phyloP scores from a whole-genome alignment of 23 tunicate species.

The Halocynthia aurantium region DNA sequence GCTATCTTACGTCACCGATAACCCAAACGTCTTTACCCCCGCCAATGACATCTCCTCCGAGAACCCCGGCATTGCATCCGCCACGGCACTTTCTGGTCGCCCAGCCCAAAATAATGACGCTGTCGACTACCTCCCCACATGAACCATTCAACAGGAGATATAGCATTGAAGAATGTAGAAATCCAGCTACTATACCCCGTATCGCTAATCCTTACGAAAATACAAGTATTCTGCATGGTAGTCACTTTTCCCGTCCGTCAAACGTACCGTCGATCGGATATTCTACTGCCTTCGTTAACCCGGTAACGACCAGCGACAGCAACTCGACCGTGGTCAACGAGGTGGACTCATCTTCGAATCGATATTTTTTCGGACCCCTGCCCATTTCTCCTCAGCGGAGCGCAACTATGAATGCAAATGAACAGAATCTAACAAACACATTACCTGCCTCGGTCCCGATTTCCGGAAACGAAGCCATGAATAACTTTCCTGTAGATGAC shows the following conservation, averaged over 20 bases:
- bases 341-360: background rate
- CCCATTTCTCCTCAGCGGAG: background rate
- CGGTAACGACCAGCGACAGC: background rate
- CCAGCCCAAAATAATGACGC: slow-evolving; percentile 26
- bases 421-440: background rate
- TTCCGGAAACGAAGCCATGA: background rate
- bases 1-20: too few species aligned
- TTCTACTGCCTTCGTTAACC: background rate
- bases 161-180: background rate
- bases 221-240: slow-evolving; percentile 22
- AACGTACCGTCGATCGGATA: background rate
- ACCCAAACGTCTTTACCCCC: slow-evolving; percentile 3
- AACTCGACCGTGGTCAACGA: background rate
- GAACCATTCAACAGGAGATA: background rate
- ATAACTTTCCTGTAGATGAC: background rate
- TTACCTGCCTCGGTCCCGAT: background rate
- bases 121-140: slow-evolving; percentile 2
- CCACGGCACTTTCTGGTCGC: slow-evolving; percentile 6
- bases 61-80: slow-evolving; percentile 5
- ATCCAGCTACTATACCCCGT: slow-evolving; percentile 23
- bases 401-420: background rate
- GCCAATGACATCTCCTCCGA: slow-evolving; percentile 22
- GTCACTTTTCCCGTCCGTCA: slow-evolving; percentile 8
- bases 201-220: slow-evolving; percentile 20
- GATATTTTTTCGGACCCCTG: slow-evolving; percentile 11